Evolutionary conservation across 2,797 vertebrate species (phyloP).

Genomic region (Sylvia borin): DNA sequence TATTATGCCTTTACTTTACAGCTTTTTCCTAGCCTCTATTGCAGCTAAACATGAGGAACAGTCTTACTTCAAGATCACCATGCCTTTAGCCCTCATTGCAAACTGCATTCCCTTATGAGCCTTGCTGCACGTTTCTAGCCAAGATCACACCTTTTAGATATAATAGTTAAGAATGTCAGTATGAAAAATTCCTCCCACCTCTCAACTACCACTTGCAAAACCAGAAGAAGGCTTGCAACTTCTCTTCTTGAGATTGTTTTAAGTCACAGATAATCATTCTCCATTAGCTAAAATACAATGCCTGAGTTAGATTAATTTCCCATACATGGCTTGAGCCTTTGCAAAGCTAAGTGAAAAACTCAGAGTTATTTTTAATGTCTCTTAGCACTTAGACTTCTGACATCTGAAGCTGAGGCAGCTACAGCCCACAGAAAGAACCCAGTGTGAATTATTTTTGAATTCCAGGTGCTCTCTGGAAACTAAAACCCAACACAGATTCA

Average conservation of each 20-base stretch:
- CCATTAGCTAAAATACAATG: background rate
- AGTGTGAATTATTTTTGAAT: background rate
- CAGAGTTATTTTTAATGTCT: background rate
- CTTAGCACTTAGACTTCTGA: background rate
- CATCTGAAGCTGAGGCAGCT: background rate
- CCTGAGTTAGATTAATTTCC: background rate
- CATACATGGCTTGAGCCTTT: background rate
- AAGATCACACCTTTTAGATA: background rate
- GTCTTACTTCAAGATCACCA: background rate
- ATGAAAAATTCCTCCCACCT: background rate
- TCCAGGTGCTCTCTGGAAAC: background rate
- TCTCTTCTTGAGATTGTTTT: background rate
- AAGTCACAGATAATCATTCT: background rate
- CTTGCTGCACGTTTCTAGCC: background rate
- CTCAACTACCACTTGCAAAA: background rate
- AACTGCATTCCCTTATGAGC: background rate
- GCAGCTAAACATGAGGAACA: background rate
- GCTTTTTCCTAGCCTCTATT: background rate
- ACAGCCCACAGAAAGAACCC: background rate
- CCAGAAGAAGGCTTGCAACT: background rate
- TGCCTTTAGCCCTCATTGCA: background rate
- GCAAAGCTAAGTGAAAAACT: background rate
- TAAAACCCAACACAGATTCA: background rate
- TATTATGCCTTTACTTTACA: background rate
- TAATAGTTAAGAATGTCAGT: background rate